These are phyloP conservation scores for Heliconius aoede DNA, from an alignment of 2,888 invertebrate species.

Conservation along the genomic window DNA sequence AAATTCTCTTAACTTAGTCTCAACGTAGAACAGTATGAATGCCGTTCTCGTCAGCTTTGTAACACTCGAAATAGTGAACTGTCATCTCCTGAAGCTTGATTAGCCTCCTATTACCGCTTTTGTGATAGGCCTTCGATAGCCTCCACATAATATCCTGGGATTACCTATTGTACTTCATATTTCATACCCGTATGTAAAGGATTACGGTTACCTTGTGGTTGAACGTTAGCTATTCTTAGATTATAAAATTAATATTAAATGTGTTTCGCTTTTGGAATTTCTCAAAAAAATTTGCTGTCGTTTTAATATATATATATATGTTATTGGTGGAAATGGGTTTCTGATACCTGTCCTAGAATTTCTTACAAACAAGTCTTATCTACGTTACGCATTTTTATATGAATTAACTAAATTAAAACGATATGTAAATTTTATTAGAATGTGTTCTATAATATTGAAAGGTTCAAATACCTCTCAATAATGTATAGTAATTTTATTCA, in stretches of 20 bases:
- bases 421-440: too few relatives aligned
- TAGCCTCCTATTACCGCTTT: constrained; percentile 38
- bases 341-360: too few relatives aligned
- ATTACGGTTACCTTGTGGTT: neutral
- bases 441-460: too few relatives aligned
- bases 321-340: too few relatives aligned
- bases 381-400: too few relatives aligned
- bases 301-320: too few relatives aligned
- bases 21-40: constrained; percentile 39
- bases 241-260: neutral
- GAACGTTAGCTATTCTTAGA: neutral
- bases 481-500: too few relatives aligned
- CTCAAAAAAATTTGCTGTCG: too few relatives aligned
- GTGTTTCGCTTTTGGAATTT: too few relatives aligned
- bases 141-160: constrained; percentile 24
- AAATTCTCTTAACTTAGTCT: constrained; percentile 2
- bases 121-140: constrained; percentile 35
- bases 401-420: too few relatives aligned
- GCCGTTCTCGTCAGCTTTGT: constrained; percentile 39
- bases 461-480: too few relatives aligned
- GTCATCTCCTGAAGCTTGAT: constrained; percentile 42
- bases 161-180: constrained; percentile 28
- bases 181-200: constrained; percentile 7
- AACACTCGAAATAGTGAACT: constrained; percentile 39
- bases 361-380: too few relatives aligned